These are phyloP conservation scores for Hyperoplus lanceolatus DNA, from an alignment of 2,797 vertebrate species.

Conservation along the genomic window DNA sequence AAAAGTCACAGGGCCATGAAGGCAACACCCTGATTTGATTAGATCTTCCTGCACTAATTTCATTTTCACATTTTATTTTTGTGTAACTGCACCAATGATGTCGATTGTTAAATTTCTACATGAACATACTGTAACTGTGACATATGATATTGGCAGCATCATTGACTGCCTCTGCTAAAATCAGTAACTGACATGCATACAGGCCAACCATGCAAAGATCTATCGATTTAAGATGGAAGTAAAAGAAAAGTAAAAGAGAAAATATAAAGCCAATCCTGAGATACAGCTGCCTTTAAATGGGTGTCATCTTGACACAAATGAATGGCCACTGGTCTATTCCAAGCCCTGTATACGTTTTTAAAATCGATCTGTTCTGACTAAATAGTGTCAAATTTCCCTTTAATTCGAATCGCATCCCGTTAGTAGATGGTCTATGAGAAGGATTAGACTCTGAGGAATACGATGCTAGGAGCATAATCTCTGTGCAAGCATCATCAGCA, in stretches of 20 bases:
- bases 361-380: slow-evolving; percentile 1
- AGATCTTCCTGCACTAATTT: not conserved
- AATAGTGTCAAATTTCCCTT: not conserved
- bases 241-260: not conserved
- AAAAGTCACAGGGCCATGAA: not conserved
- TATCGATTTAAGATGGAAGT: slow-evolving; percentile 11
- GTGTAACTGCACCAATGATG: not conserved
- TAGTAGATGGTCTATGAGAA: slow-evolving; percentile 20
- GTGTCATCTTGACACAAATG: slow-evolving; percentile 61
- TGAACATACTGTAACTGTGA: slow-evolving; percentile 38
- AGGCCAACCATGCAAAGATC: slow-evolving; percentile 22
- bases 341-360: slow-evolving; percentile 28
- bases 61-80: not conserved
- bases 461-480: slow-evolving; percentile 74
- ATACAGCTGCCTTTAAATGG: slow-evolving; percentile 45
- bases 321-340: slow-evolving; percentile 29
- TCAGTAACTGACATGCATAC: slow-evolving; percentile 54
- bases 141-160: slow-evolving; percentile 48
- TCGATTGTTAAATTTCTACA: slow-evolving; percentile 13
- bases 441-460: slow-evolving; percentile 59
- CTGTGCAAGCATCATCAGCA: slow-evolving; percentile 66
- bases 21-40: slow-evolving; percentile 3
- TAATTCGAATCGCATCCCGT: slow-evolving; percentile 19
- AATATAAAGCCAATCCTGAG: not conserved
- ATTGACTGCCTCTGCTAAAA: slow-evolving; percentile 49